Evolutionary conservation across 2,113 vertebrate species (phyloP).

Genomic region (Protomyctophum bolini): DNA sequence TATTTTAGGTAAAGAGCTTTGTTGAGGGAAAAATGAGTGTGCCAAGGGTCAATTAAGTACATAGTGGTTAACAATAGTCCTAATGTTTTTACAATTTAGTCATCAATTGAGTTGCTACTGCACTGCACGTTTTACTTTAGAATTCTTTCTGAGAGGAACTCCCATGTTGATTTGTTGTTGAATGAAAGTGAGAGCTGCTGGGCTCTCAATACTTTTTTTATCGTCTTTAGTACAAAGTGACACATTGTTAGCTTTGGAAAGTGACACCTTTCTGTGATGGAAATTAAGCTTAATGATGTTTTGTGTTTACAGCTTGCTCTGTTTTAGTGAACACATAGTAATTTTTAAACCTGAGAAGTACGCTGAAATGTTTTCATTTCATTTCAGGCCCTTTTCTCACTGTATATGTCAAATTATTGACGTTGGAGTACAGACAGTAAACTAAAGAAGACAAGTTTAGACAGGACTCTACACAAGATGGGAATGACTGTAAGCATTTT

Average conservation of each 20-base stretch:
- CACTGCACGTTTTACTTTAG: neutral
- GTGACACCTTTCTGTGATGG: neutral
- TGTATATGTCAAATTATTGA: neutral
- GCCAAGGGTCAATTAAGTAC: no score
- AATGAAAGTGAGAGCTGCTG: no score
- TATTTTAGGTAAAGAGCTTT: no score
- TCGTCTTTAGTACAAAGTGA: neutral
- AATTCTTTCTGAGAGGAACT: neutral
- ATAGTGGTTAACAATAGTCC: no score
- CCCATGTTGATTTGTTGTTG: no score
- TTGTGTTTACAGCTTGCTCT: neutral
- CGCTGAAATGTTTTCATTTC: conserved; percentile 3
- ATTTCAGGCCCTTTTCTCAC: conserved; percentile 27
- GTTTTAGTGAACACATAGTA: neutral
- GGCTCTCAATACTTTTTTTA: neutral
- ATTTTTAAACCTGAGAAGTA: conserved; percentile 2
- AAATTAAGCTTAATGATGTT: neutral
- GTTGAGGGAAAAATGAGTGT: no score
- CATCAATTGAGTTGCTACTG: neutral
- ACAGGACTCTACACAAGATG: conserved; percentile 3
- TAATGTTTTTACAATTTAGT: neutral
- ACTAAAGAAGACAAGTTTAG: conserved; percentile 25
- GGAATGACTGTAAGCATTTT: no score
- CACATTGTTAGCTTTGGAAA: neutral
- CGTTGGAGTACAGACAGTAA: neutral